Percentiles rank a stretch among this genome's conserved stretches.
Conservation (phyloP, 2,113 vertebrate species). For the Rhadina sibilatrix region DNA sequence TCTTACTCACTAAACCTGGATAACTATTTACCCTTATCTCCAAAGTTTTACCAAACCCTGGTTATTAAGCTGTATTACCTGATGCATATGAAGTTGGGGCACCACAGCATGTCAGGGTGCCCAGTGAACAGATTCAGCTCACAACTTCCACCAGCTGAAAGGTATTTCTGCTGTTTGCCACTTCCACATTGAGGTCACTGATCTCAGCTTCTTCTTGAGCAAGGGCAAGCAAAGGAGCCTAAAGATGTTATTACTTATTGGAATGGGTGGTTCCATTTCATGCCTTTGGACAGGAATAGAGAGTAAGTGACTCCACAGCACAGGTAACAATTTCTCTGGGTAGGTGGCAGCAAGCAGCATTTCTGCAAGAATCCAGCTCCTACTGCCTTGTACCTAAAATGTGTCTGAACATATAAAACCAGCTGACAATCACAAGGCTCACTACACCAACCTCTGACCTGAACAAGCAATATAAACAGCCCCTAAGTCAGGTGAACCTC, state of each 20-base stretch:
- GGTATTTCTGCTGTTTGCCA: not conserved
- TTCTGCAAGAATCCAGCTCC: not conserved
- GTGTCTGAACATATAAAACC: not conserved
- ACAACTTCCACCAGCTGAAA: not conserved
- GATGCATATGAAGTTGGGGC: not conserved
- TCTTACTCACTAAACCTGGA: not conserved
- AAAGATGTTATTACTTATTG: not conserved
- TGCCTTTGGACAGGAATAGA: not conserved
- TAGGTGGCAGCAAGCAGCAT: not conserved
- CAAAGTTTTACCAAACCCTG: not conserved
- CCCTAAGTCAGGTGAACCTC: not conserved
- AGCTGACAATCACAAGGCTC: not conserved
- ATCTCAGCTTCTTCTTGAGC: not conserved
- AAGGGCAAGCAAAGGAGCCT: not conserved
- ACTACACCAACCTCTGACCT: not conserved
- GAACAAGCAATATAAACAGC: not conserved
- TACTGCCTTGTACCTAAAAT: not conserved
- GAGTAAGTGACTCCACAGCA: not conserved
- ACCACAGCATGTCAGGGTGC: not conserved
- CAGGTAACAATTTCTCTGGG: too few relatives aligned
- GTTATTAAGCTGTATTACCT: not conserved
- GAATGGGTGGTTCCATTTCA: not conserved
- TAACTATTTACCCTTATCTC: not conserved
- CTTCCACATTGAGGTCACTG: not conserved
- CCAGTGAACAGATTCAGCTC: not conserved